Evolutionary conservation across 2,113 vertebrate genomes (phyloP).

Genomic region (Antechinus stuartii): DNA sequence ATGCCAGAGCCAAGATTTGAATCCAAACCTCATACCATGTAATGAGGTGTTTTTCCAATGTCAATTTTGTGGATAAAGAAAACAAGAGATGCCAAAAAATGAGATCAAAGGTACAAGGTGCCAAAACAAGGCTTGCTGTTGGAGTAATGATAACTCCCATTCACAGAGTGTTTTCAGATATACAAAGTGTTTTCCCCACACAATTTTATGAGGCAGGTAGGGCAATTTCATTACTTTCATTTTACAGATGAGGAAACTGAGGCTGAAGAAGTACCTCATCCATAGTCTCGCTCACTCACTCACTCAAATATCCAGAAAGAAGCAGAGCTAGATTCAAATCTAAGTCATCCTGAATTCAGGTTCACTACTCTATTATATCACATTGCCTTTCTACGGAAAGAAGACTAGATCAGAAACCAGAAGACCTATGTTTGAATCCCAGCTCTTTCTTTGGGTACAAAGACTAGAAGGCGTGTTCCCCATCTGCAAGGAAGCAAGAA

Average conservation of each 20-base stretch:
- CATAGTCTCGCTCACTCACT: too few relatives aligned
- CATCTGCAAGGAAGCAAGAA: neutral
- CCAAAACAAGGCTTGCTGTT: neutral
- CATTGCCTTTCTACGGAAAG: neutral
- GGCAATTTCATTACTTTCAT: neutral
- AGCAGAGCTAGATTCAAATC: neutral
- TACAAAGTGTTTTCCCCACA: neutral
- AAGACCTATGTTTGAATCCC: neutral
- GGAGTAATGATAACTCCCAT: neutral
- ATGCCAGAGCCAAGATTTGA: neutral
- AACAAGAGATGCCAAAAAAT: neutral
- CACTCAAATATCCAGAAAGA: neutral
- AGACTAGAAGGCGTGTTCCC: neutral
- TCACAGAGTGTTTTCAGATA: neutral
- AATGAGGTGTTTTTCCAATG: neutral
- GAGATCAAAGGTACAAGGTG: neutral
- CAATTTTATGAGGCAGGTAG: neutral
- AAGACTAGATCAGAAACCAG: neutral
- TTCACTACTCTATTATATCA: neutral
- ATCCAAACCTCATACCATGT: neutral
- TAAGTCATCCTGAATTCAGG: neutral
- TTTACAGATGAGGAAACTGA: neutral
- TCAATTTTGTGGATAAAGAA: neutral
- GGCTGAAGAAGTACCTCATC: neutral
- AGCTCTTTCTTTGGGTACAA: neutral